Evolutionary conservation across 2,888 invertebrate species (phyloP).

Genomic region (Helobdella robusta): DNA sequence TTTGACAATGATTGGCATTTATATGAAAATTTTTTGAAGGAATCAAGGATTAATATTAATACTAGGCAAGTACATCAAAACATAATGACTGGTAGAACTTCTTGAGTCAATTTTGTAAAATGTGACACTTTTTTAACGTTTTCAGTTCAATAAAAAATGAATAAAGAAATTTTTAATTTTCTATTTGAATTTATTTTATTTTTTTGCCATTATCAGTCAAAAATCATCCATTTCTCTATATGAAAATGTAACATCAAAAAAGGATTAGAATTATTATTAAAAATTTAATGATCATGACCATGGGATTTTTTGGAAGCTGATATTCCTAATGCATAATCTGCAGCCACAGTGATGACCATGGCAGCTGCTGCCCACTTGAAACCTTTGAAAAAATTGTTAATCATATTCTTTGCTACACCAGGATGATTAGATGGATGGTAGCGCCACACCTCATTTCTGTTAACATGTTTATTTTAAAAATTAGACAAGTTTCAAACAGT

Average conservation of each 20-base stretch:
- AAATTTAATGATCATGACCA: no score
- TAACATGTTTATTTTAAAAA: neutral
- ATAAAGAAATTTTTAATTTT: no score
- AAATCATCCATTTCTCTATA: no score
- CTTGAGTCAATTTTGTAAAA: no score
- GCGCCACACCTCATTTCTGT: slow-evolving; percentile 35
- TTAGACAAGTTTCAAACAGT: neutral
- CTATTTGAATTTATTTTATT: no score
- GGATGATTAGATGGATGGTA: slow-evolving; percentile 28
- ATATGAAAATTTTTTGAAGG: slow-evolving; percentile 14
- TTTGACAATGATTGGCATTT: slow-evolving; percentile 2
- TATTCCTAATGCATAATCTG: slow-evolving; percentile 30
- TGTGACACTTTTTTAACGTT: no score
- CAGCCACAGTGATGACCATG: slow-evolving; percentile 32
- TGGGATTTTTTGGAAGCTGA: slow-evolving; percentile 24
- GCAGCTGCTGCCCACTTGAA: slow-evolving; percentile 31
- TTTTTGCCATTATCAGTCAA: no score
- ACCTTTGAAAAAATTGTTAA: slow-evolving; percentile 26
- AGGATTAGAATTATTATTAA: no score
- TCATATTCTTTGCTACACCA: slow-evolving; percentile 20
- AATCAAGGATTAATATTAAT: slow-evolving; percentile 21
- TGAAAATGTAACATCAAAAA: no score
- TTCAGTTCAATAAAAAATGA: no score
- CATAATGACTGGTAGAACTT: no score
- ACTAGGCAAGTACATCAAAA: slow-evolving; percentile 14